These are phyloP conservation scores for Halichoeres trimaculatus DNA, from an alignment of 2,113 vertebrate species.

Conservation along the genomic window DNA sequence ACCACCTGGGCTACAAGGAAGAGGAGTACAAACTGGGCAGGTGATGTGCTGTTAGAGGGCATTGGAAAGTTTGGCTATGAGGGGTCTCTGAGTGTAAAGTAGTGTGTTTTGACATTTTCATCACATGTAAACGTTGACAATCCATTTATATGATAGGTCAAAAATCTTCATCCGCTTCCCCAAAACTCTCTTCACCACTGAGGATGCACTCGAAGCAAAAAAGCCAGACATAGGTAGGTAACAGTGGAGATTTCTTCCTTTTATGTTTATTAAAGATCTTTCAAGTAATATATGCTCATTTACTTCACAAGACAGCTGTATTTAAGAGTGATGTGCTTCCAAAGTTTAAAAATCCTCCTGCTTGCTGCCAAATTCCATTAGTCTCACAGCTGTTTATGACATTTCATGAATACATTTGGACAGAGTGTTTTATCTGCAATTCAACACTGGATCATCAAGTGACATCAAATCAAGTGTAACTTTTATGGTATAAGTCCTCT, in stretches of 20 bases:
- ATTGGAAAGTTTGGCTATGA: neutral
- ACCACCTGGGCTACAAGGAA: conserved; percentile 92
- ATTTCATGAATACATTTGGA: neutral
- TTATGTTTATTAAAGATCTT: neutral
- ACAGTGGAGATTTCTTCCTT: neutral
- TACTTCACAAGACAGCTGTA: neutral
- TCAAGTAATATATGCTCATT: neutral
- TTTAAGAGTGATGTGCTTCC: neutral
- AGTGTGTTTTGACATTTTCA: neutral
- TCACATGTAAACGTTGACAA: neutral
- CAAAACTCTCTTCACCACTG: conserved; percentile 97
- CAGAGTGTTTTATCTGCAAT: too few relatives aligned
- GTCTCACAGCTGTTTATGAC: neutral
- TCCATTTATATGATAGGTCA: conserved; percentile 81
- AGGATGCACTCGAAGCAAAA: conserved; percentile 93
- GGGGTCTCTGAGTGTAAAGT: neutral
- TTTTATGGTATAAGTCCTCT: neutral
- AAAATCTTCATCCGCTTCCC: conserved; percentile 99
- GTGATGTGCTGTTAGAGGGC: conserved; percentile 68
- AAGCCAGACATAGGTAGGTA: conserved; percentile 91
- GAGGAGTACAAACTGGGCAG: conserved; percentile 98
- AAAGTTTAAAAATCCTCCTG: neutral
- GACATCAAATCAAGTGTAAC: neutral
- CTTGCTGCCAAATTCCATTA: neutral
- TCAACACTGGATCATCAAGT: too few relatives aligned